These are phyloP conservation scores for Coremacera marginata DNA, from an alignment of 2,888 invertebrate genomes.

Conservation along the genomic window DNA sequence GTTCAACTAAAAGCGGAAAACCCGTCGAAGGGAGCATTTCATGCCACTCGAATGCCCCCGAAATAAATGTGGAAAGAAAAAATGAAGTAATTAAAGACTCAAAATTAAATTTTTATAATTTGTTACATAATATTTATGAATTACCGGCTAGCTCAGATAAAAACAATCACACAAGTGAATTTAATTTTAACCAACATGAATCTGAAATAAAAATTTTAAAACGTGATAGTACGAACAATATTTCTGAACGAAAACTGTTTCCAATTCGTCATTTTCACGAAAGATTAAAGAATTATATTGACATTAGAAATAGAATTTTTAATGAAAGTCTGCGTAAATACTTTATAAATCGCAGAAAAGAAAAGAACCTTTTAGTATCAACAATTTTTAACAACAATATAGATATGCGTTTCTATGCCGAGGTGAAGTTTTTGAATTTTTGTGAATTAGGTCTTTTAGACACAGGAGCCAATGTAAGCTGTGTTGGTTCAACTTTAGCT, in stretches of 20 bases:
- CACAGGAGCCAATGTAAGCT: conserved; percentile 36
- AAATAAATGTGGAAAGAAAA: neutral
- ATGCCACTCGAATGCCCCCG: neutral
- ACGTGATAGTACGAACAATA: neutral
- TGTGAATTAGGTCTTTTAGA: conserved; percentile 24
- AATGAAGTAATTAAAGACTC: no score
- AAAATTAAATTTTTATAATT: no score
- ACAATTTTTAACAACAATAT: neutral
- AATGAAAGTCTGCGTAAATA: neutral
- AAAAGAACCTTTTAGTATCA: neutral
- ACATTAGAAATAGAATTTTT: neutral
- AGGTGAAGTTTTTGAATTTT: neutral
- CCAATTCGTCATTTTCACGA: neutral
- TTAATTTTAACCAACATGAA: neutral
- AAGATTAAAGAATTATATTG: neutral
- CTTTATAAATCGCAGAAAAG: neutral
- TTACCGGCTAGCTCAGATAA: conserved; percentile 6
- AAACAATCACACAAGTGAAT: neutral
- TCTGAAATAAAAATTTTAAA: neutral
- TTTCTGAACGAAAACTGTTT: no score
- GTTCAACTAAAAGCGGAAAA: neutral
- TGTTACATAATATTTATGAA: neutral
- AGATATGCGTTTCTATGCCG: no score
- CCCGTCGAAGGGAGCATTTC: neutral
- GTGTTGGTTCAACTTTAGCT: conserved; percentile 30